Evolutionary conservation across 1,140 invertebrate species (phyloP).

Genomic region (Yoshiicerus persimilis): DNA sequence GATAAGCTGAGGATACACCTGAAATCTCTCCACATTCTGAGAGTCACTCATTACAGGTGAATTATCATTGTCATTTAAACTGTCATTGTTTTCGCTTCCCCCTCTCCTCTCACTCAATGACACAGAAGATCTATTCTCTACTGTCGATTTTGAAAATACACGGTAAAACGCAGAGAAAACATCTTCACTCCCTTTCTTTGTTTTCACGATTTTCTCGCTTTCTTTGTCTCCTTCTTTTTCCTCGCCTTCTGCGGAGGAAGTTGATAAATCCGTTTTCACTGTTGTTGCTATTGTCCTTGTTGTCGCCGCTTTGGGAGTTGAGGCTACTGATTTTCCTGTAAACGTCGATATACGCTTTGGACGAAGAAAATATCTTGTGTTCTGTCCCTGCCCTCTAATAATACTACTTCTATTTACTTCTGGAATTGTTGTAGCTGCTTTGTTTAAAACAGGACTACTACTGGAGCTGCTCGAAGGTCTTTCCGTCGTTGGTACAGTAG

Average conservation of each 20-base stretch:
- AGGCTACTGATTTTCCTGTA: neutral
- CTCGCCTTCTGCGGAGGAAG: neutral
- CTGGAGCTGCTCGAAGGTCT: neutral
- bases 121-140: neutral
- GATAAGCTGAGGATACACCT: neutral
- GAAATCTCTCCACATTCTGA: conserved; percentile 18
- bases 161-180: conserved; percentile 48
- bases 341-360: neutral
- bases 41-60: conserved; percentile 13
- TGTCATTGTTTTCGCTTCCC: neutral
- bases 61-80: neutral
- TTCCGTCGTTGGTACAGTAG: neutral
- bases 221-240: neutral
- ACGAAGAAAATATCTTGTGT: neutral
- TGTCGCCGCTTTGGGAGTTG: neutral
- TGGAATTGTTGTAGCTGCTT: neutral
- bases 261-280: neutral
- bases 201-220: neutral
- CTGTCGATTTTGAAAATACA: conserved; percentile 29
- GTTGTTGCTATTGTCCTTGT: conserved; percentile 23
- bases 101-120: neutral
- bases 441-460: neutral
- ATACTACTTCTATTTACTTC: neutral
- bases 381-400: neutral
- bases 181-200: conserved; percentile 4